Evolutionary conservation across 1,140 invertebrate genomes (phyloP).

Genomic region (Lerema accius): DNA sequence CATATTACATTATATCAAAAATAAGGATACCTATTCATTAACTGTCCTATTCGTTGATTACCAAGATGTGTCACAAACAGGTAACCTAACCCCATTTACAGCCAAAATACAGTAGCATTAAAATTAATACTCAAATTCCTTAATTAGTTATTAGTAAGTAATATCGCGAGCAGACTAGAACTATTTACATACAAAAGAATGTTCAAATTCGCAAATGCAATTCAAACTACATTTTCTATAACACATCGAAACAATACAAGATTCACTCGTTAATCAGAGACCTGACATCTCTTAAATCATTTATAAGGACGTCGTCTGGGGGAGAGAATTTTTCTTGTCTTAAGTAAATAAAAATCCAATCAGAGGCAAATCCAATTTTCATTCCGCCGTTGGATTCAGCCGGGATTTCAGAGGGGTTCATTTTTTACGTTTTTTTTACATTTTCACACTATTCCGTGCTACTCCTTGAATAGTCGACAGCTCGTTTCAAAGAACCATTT

Average conservation of each 20-base stretch:
- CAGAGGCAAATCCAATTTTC: slow-evolving; percentile 81
- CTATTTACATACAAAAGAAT: too few species aligned
- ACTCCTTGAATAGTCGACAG: slow-evolving; percentile 20
- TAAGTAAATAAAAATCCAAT: slow-evolving; percentile 83
- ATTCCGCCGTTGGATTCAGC: slow-evolving; percentile 73
- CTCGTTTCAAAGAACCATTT: slow-evolving; percentile 18
- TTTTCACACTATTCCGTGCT: slow-evolving; percentile 66
- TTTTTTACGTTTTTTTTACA: slow-evolving; percentile 67
- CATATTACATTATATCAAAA: too few species aligned
- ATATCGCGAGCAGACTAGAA: too few species aligned
- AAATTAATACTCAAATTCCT: too few species aligned
- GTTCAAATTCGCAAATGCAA: too few species aligned
- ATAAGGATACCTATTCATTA: too few species aligned
- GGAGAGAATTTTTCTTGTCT: slow-evolving; percentile 78
- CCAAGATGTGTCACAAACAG: too few species aligned
- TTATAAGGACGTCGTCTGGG: slow-evolving; percentile 68
- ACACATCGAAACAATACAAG: slow-evolving; percentile 30
- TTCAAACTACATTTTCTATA: not conserved
- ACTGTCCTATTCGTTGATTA: too few species aligned
- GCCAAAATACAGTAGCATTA: too few species aligned
- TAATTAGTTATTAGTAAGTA: too few species aligned
- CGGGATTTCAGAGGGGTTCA: slow-evolving; percentile 61
- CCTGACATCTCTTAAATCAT: slow-evolving; percentile 58
- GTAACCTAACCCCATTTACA: too few species aligned
- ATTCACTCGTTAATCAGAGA: slow-evolving; percentile 62